Base-by-base conservation (phyloP, 1,140 invertebrate genomes). In the Tribolium castaneum region DNA sequence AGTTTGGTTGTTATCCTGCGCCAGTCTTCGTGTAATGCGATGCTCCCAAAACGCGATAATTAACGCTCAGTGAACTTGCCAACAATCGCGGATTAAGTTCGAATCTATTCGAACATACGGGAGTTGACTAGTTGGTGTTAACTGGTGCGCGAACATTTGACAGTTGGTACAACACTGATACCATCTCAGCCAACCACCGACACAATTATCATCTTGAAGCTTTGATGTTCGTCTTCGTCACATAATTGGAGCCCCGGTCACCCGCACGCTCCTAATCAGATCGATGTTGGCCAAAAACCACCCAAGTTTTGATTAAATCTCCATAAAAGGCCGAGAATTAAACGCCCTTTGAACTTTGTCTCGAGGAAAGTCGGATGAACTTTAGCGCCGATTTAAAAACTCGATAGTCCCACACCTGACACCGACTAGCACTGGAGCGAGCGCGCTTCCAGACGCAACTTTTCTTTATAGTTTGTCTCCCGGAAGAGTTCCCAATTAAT, bases 131-230 rank as follows among this genome's bases (percentile, higher is more conserved):
- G 25, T 66, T 39, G 59, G 14, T 66, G 59, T 66, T 34, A 66
- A 66, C 59, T 66, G 59, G 13, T 35, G 59, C 59, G 59, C 25
- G 59, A 66, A 66, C 59, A 66, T 66, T 66, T 66, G 59, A 66
- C 59, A 66, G 59, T 66, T 30, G 25, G 25, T 66, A 66, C 59
- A 66, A 35, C 10, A 12, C 13, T 30, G 59, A 66, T 66, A 66
- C 25, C 59, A 66, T 66, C 59, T 66, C 25, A 66, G 10, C 4
- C 59, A 13, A 25, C 59, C 30, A 30, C 59, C 25, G 59, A 34
- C 59, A 66, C 59, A 66, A 66, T 66, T 66, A 66, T 66, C 59
- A 22, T 66, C 19, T 22, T 30, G 22, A 25, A 34, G 22, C 59
- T 66, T 66, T 66, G 59, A 66, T 66, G 59, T 66, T 66, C 59